phyloP scores from a whole-genome alignment of 2,888 invertebrate species.

The Epinotia nisella region DNA sequence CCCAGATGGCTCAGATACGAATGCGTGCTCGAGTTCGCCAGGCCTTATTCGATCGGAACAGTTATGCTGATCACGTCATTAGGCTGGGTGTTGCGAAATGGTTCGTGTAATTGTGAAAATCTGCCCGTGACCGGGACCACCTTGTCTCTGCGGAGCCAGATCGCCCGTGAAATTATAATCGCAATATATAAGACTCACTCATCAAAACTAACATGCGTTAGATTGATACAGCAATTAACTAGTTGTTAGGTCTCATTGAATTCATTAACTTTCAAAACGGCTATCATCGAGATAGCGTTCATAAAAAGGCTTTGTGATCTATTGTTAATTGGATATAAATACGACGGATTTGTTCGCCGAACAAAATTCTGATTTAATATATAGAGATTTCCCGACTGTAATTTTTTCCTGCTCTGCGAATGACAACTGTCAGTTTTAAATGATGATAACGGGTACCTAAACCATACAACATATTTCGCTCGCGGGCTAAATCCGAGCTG shows the following conservation, averaged over 20 bases:
- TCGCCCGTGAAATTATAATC: not conserved
- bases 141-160: not conserved
- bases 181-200: not conserved
- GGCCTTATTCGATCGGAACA: conserved; percentile 38
- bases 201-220: not conserved
- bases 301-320: no score
- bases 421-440: no score
- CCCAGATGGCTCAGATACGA: conserved; percentile 53
- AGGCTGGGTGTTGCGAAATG: conserved; percentile 35
- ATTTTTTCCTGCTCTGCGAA: no score
- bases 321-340: no score
- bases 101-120: conserved; percentile 31
- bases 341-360: no score
- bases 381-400: no score
- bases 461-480: no score
- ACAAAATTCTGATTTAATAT: no score
- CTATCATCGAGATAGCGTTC: not conserved
- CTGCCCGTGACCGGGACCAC: conserved; percentile 13
- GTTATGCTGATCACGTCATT: conserved; percentile 43
- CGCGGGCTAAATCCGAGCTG: no score
- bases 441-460: no score
- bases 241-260: not conserved
- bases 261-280: not conserved
- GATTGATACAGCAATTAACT: not conserved
- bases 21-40: conserved; percentile 41